A percentile compares a stretch with the other conserved stretches of the same genome.
Conservation (phyloP, 2,113 vertebrate genomes). For the Tachycineta bicolor region DNA sequence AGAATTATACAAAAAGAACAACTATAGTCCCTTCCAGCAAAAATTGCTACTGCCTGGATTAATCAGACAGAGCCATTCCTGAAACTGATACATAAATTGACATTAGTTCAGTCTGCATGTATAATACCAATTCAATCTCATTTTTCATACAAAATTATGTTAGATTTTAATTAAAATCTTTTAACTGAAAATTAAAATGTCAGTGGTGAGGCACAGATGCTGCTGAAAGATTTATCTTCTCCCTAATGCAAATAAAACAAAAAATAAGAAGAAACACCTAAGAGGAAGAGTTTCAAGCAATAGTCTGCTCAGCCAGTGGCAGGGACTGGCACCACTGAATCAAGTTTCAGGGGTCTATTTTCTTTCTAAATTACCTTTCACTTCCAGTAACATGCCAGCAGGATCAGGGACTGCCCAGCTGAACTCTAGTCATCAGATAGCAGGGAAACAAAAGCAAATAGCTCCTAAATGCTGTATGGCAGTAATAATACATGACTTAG, state of each 20-base stretch:
- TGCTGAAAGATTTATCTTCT: slow-evolving; percentile 10
- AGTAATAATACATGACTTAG: background rate
- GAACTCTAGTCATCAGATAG: background rate
- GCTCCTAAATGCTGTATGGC: background rate
- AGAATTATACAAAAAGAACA: background rate
- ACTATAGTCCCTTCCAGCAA: background rate
- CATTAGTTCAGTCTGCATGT: background rate
- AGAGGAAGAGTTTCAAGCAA: background rate
- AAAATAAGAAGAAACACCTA: background rate
- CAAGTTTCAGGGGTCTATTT: background rate
- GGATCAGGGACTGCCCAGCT: background rate
- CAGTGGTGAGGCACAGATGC: slow-evolving; percentile 20
- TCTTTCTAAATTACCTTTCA: background rate
- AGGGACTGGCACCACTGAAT: background rate
- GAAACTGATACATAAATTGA: background rate
- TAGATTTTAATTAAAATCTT: slow-evolving; percentile 62
- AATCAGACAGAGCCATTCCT: background rate
- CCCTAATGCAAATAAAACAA: background rate
- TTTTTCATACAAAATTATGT: slow-evolving; percentile 47
- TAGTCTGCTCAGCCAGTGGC: background rate
- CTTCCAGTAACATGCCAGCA: background rate
- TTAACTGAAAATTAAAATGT: slow-evolving; percentile 64
- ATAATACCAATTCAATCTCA: slow-evolving; percentile 6
- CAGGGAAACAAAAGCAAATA: background rate
- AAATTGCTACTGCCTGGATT: background rate